Base-by-base conservation (phyloP, 2,888 invertebrate genomes). In the Rotaria magnacalcarata region DNA sequence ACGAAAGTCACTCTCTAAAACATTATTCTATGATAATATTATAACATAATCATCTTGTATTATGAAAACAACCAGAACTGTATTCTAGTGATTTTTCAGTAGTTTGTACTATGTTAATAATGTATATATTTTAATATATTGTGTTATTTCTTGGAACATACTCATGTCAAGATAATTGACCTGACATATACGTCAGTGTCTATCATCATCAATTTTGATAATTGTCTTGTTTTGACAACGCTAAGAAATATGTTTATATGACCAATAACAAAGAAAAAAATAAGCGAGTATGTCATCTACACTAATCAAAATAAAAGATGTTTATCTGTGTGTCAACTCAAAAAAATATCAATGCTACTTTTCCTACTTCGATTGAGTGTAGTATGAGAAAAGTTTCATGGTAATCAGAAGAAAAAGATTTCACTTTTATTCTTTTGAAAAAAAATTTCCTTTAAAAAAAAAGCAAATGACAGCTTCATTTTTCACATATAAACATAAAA, bases 141-240 rank as follows among this genome's bases (percentile, higher is more conserved):
- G 16, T 19, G 16, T 34, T 67, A 41, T 67, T 16, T 67, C 10
- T 19, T 19, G 3, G 0, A 41, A 41, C 6, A 41, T 34, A 41
- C 34, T 27, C 34, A 16, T 67, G 67, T 67, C 34, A 67, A 16
- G 14, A 41, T 16, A 67, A 16, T 67, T 67, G 27, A 41, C 67
- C 34, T 67, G 34, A 19, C 67, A 34, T 34, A 67, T 41, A 19
- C 34, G 67, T 67, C 67, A 34, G 10, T 67, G 67, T 67, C 67
- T 41, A 34, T 67, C 67, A 67, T 67, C 67, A 34, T 67, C 67
- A 67, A 67, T 67, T 67, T 34, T 67, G 19, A 34, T 67, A 67
- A 67, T 67, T 67, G 19, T 19, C 34, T 67, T 67, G 19, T 67
- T 67, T 67, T 67, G 67, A 67, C 67, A 41, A 67, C 16, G 67